These are phyloP conservation scores for Brachionus koreanus DNA, from an alignment of 1,140 invertebrate species.

Conservation along the genomic window DNA sequence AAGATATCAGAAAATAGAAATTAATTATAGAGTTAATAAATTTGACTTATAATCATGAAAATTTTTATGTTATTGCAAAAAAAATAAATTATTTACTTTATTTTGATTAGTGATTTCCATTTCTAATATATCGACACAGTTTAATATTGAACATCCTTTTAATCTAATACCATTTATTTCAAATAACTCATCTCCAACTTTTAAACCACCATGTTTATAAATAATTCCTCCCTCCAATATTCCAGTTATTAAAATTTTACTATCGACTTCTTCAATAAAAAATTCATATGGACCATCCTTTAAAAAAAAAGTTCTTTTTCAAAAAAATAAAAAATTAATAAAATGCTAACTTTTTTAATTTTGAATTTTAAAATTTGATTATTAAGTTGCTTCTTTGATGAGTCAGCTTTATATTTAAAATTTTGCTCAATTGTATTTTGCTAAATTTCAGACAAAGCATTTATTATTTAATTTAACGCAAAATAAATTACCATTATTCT, in stretches of 20 bases:
- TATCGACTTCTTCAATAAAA: neutral
- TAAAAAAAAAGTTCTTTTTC: neutral
- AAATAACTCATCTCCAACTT: conserved; percentile 11
- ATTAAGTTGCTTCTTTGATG: neutral
- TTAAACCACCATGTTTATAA: conserved; percentile 1
- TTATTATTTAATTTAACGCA: neutral
- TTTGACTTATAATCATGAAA: no score
- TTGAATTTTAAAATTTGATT: neutral
- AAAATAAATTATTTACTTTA: neutral
- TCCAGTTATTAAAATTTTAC: conserved; percentile 16
- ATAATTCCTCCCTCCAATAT: conserved; percentile 33
- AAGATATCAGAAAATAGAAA: neutral
- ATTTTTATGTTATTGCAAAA: neutral
- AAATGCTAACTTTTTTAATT: neutral
- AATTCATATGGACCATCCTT: conserved; percentile 43
- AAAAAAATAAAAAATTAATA: neutral
- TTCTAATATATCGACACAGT: conserved; percentile 26
- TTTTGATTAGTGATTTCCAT: neutral
- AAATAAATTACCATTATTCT: neutral
- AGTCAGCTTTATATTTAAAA: neutral
- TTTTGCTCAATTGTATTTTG: neutral
- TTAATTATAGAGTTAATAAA: neutral
- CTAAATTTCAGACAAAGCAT: neutral
- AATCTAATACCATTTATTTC: conserved; percentile 11
- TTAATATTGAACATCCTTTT: neutral